Evolutionary conservation across 2,113 vertebrate species (phyloP).

Genomic region (Pseudorhombus dupliciocellatus): DNA sequence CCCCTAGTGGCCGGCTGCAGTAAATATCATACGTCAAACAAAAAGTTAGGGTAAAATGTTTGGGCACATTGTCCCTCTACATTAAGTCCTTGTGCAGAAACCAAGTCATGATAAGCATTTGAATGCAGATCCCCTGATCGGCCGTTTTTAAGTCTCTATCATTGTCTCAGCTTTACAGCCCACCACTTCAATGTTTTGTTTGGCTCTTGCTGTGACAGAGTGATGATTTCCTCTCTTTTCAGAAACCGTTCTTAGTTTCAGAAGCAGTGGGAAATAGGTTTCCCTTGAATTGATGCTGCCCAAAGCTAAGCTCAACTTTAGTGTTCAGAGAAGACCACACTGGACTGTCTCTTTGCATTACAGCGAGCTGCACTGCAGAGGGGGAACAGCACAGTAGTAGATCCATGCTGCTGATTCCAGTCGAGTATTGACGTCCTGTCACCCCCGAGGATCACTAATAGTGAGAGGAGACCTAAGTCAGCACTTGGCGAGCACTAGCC

Average conservation of each 20-base stretch:
- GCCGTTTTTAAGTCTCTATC: neutral
- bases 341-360: constrained; percentile 16
- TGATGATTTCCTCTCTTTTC: too few species aligned
- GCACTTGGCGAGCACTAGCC: constrained; percentile 53
- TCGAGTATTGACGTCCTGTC: constrained; percentile 73
- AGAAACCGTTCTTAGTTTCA: too few species aligned
- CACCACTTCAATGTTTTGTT: neutral
- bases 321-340: neutral
- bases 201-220: too few species aligned
- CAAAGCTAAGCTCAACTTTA: too few species aligned
- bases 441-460: constrained; percentile 59
- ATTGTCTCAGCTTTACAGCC: neutral
- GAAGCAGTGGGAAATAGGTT: too few species aligned
- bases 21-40: too few species aligned
- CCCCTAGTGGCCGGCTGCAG: too few species aligned
- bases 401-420: constrained; percentile 67
- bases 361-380: constrained; percentile 45
- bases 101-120: too few species aligned
- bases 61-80: too few species aligned
- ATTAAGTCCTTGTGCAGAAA: too few species aligned
- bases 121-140: neutral
- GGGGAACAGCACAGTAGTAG: constrained; percentile 47
- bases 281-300: too few species aligned
- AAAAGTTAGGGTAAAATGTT: too few species aligned
- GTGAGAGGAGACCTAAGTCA: constrained; percentile 61